Evolutionary conservation across 2,888 invertebrate species (phyloP).

Genomic region (Bedellia somnulentella): DNA sequence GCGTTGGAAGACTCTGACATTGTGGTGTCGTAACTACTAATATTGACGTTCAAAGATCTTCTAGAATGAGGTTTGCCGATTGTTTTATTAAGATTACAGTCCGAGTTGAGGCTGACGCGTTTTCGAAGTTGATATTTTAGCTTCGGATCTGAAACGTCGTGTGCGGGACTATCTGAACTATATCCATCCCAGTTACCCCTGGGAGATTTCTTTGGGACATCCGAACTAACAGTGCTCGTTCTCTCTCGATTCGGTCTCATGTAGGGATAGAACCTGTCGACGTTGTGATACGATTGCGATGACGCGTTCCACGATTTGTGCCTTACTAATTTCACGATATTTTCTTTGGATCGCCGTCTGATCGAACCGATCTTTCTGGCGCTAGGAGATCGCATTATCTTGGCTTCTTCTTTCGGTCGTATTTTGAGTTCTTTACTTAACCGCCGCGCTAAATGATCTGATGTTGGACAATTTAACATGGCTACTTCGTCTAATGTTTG

Average conservation of each 20-base stretch:
- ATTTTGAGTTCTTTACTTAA: slow-evolving; percentile 76
- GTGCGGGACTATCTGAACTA: slow-evolving; percentile 7
- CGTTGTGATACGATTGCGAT: slow-evolving; percentile 35
- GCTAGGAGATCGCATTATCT: slow-evolving; percentile 77
- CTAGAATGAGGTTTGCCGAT: slow-evolving; percentile 6
- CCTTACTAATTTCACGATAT: slow-evolving; percentile 54
- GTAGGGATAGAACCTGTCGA: slow-evolving; percentile 54
- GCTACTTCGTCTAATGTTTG: slow-evolving; percentile 72
- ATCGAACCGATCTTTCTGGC: slow-evolving; percentile 79
- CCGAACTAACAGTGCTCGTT: slow-evolving; percentile 21
- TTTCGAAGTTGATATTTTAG: slow-evolving; percentile 10
- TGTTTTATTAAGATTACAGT: slow-evolving; percentile 8
- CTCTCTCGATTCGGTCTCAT: slow-evolving; percentile 48
- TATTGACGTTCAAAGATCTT: slow-evolving; percentile 8
- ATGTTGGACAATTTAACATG: slow-evolving; percentile 63
- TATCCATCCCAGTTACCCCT: slow-evolving; percentile 7
- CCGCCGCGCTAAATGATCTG: slow-evolving; percentile 71
- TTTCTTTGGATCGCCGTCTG: slow-evolving; percentile 71
- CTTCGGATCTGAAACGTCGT: slow-evolving; percentile 7
- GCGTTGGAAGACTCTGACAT: slow-evolving; percentile 31
- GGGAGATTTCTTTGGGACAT: slow-evolving; percentile 17
- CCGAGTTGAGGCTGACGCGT: slow-evolving; percentile 8
- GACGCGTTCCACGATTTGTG: slow-evolving; percentile 69
- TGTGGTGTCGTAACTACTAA: slow-evolving; percentile 26
- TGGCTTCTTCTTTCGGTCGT: slow-evolving; percentile 67